These are phyloP conservation scores for Neolamprologus hecqui DNA, from an alignment of 2,113 vertebrate genomes.

Conservation along the genomic window DNA sequence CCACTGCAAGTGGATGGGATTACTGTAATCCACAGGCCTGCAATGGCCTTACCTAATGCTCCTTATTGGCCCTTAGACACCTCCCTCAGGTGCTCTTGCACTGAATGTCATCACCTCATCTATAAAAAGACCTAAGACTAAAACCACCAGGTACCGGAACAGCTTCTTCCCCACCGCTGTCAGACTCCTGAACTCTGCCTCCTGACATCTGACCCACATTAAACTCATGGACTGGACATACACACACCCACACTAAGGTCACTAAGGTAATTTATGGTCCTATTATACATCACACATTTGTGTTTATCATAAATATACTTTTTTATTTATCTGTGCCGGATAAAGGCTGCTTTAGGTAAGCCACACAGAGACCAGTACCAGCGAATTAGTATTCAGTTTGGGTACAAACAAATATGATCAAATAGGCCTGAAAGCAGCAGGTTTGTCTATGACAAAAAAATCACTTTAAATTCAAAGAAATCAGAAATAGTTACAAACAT, in stretches of 20 bases:
- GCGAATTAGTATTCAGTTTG: rapidly evolving
- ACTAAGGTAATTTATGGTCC: background rate
- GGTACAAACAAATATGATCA: background rate
- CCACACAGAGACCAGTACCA: background rate
- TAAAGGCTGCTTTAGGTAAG: background rate
- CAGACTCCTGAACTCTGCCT: too few relatives aligned
- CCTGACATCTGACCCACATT: too few relatives aligned
- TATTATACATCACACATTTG: background rate
- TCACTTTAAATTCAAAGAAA: background rate
- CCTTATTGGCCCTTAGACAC: conserved; percentile 29
- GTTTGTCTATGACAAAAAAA: background rate
- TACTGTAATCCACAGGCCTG: conserved; percentile 66
- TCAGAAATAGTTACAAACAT: background rate
- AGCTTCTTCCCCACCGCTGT: too few relatives aligned
- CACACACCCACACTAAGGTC: background rate
- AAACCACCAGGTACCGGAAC: too few relatives aligned
- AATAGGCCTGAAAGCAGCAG: background rate
- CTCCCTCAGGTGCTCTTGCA: background rate
- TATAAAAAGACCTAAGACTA: background rate
- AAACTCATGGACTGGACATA: too few relatives aligned
- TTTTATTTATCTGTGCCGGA: background rate
- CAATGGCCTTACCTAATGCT: conserved; percentile 50
- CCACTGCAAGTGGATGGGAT: conserved; percentile 50
- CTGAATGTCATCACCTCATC: background rate
- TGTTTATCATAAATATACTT: background rate